These are phyloP conservation scores for Notiomystis cincta DNA, from an alignment of 2,113 vertebrate species.

Conservation along the genomic window DNA sequence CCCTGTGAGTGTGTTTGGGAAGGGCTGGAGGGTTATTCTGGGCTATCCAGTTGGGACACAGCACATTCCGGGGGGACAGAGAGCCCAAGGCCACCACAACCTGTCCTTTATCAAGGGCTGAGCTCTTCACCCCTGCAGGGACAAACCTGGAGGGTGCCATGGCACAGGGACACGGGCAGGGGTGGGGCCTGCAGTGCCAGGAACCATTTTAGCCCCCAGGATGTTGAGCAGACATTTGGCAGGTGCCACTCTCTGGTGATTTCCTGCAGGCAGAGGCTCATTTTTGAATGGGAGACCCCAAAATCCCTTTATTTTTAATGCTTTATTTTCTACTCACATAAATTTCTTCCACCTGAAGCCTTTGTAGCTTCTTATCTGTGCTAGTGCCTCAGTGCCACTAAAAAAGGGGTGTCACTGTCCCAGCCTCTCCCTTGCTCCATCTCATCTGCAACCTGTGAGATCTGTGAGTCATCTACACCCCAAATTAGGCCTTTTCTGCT, in stretches of 20 bases:
- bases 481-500: neutral
- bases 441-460: neutral
- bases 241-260: neutral
- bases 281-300: neutral
- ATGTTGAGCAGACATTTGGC: neutral
- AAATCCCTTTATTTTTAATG: neutral
- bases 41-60: neutral
- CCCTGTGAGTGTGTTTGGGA: neutral
- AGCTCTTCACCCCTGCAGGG: neutral
- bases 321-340: neutral
- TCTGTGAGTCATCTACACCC: neutral
- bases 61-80: neutral
- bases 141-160: neutral
- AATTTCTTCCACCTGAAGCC: neutral
- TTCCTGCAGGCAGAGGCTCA: neutral
- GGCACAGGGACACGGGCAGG: neutral
- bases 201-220: neutral
- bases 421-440: neutral
- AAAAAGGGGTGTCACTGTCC: neutral
- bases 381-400: neutral
- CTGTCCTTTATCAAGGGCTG: neutral
- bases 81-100: neutral
- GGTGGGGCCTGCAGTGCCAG: neutral
- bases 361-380: neutral
- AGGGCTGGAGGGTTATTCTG: neutral